phyloP scores from a whole-genome alignment of 2,888 invertebrate species.

The Portevinia maculata region DNA sequence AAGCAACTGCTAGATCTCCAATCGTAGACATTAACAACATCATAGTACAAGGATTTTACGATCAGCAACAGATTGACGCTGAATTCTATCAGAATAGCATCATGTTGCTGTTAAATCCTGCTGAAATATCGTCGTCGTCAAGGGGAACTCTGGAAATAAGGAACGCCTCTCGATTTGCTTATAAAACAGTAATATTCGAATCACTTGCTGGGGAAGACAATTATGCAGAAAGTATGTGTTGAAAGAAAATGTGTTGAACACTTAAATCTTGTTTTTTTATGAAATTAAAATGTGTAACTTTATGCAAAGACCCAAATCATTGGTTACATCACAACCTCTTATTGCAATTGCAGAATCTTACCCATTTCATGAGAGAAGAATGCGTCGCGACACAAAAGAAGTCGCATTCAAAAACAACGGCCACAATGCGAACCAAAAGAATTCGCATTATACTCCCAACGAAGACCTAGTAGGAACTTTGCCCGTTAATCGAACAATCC shows the following conservation, averaged over 20 bases:
- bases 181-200: too few relatives aligned
- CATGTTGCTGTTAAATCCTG: conserved; percentile 79
- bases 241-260: too few relatives aligned
- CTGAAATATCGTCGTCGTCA: conserved; percentile 77
- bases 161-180: too few relatives aligned
- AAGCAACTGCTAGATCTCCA: conserved; percentile 77
- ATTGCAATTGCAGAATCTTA: conserved; percentile 69
- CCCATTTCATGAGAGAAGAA: conserved; percentile 64
- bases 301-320: too few relatives aligned
- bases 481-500: conserved; percentile 75
- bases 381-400: conserved; percentile 77
- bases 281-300: too few relatives aligned
- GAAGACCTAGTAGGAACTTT: conserved; percentile 79
- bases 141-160: neutral
- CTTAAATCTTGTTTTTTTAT: too few relatives aligned
- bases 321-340: neutral
- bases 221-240: too few relatives aligned
- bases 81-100: conserved; percentile 80
- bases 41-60: conserved; percentile 80
- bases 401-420: conserved; percentile 79
- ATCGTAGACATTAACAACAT: conserved; percentile 80
- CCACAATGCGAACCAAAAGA: conserved; percentile 78
- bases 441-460: conserved; percentile 77
- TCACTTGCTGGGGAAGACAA: too few relatives aligned
- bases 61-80: conserved; percentile 78